Conservation (phyloP, 2,113 vertebrate genomes). For the Panurus biarmicus region DNA sequence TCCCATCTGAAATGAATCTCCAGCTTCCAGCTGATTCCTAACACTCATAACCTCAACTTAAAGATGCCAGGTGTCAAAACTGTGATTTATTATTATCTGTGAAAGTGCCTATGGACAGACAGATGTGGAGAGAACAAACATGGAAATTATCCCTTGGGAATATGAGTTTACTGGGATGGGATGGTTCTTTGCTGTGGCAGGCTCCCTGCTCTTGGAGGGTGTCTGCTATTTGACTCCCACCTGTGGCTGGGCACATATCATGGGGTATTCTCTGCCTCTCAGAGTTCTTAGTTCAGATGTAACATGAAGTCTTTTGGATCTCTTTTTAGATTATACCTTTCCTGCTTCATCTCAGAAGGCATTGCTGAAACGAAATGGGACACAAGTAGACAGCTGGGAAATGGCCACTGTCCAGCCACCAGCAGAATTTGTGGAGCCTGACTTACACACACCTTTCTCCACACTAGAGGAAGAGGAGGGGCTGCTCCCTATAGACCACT, state of each 20-base stretch:
- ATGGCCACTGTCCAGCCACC: conserved; percentile 23
- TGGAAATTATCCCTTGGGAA: neutral
- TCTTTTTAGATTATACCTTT: conserved; percentile 70
- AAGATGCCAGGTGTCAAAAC: neutral
- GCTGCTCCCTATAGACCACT: conserved; percentile 67
- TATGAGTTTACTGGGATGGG: neutral
- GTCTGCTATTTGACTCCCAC: neutral
- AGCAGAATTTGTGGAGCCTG: conserved; percentile 56
- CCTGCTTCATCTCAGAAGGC: conserved; percentile 67
- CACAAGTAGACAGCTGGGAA: conserved; percentile 37
- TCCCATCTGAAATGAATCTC: neutral
- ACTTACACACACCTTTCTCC: conserved; percentile 42
- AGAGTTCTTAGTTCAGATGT: neutral
- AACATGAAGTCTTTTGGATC: neutral
- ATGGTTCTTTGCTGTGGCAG: neutral
- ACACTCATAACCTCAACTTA: neutral
- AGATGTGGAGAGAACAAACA: neutral
- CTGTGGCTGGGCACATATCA: neutral
- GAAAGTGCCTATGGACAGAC: neutral
- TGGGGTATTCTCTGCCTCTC: neutral
- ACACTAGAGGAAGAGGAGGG: conserved; percentile 66
- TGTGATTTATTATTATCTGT: neutral
- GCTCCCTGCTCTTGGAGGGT: neutral
- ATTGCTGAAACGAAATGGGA: conserved; percentile 21
- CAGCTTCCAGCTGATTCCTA: neutral